Evolutionary conservation across 2,797 vertebrate genomes (phyloP).

Genomic region (Esox masquinongy): DNA sequence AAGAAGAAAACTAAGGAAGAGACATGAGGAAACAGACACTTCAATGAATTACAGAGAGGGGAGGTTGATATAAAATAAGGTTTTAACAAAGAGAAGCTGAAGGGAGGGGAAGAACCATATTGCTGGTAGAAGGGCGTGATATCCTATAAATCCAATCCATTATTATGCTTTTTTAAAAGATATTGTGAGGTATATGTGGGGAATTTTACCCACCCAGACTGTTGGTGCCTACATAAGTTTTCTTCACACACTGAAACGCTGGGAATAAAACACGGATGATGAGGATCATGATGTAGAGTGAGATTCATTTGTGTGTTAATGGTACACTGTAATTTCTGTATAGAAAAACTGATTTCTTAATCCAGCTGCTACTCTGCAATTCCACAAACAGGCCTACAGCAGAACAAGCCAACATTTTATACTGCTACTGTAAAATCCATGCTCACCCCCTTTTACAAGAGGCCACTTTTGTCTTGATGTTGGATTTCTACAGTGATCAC

Average conservation of each 20-base stretch:
- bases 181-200: neutral
- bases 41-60: neutral
- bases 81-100: too few species aligned
- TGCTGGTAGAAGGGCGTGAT: too few species aligned
- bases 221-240: neutral
- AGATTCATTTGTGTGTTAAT: neutral
- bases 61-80: neutral
- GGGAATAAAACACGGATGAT: neutral
- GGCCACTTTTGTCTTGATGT: neutral
- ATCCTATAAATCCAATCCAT: too few species aligned
- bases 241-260: neutral
- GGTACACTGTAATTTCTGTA: neutral
- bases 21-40: neutral
- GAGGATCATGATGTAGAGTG: neutral
- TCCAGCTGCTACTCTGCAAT: neutral
- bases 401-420: neutral
- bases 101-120: neutral
- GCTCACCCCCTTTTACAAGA: neutral
- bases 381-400: neutral
- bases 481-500: neutral
- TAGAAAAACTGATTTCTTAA: neutral
- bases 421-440: neutral
- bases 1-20: neutral
- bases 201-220: neutral
- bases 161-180: too few species aligned